Evolutionary conservation across 2,888 invertebrate genomes (phyloP), one percentile per base, ranked within the genome.

Genomic region (Cantharis flavilabris): DNA sequence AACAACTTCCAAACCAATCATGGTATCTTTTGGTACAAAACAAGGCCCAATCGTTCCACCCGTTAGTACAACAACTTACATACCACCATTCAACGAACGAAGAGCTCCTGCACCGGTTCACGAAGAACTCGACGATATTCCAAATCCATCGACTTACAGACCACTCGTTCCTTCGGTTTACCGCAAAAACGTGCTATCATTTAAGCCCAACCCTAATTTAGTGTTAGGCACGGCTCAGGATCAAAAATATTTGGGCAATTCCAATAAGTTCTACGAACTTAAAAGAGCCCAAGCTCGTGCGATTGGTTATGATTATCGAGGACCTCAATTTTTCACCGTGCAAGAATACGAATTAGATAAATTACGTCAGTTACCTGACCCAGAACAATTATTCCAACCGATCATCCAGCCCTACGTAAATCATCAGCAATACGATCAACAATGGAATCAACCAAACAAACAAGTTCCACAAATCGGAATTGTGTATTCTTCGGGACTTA

Each of bases 21-120:
- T 87, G 87, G 88, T 89, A 28, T 84, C 86, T 62, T 89, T 87
- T 79, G 88, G 88, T 49, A 88, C 88, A 3, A 88, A 86, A 30
- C 84, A 85, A 82, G 88, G 87, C n/a, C 88, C 88, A 33, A 88
- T 89, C 65, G 80, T 86, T 16, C 87, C 87, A n/a, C 79, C 80
- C 30, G 74, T 79, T 26, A 76, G 81, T 13, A 81, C 79, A n/a
- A 82, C 84, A 13, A 81, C 83, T 13, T 80, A 82, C 9, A 80
- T 77, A 20, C 79, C 80, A 3, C 79, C 72, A 49, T 64, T 71
- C 4, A 30, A 30, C 18, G 81, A 83, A 74, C 79, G 81, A 49
- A 78, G 81, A 75, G 82, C 79, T 4, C 88, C 88, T 14, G 88
- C 88, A 0, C 88, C 88, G 7, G 87, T 88, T 7, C 85, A 83